phyloP scores from a whole-genome alignment of 2,888 invertebrate species.

The Ophioninae sp. region DNA sequence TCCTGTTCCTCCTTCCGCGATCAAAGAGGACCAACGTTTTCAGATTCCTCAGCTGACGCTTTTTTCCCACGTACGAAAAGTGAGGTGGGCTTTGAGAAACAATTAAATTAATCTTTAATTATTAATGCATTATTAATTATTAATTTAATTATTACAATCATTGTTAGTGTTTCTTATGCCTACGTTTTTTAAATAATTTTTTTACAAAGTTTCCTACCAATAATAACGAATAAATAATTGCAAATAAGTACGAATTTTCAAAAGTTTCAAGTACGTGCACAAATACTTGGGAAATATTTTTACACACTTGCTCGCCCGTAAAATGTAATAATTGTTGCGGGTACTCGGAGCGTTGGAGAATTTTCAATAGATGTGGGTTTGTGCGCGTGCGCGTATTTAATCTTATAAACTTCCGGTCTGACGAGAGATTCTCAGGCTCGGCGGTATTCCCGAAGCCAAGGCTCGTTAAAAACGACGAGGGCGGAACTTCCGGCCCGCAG shows the following conservation, averaged over 20 bases:
- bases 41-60: slow-evolving; percentile 50
- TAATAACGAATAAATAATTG: too few species aligned
- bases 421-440: slow-evolving; percentile 48
- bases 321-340: slow-evolving; percentile 3
- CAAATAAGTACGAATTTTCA: too few species aligned
- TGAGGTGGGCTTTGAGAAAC: neutral
- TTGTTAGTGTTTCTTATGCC: too few species aligned
- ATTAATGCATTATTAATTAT: too few species aligned
- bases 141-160: too few species aligned
- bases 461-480: slow-evolving; percentile 54
- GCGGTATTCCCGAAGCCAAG: slow-evolving; percentile 13
- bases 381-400: slow-evolving; percentile 10
- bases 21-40: neutral
- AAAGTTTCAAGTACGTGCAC: neutral
- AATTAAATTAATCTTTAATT: neutral
- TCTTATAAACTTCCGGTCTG: slow-evolving; percentile 50
- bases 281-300: neutral
- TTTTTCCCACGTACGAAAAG: neutral
- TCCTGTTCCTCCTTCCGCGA: slow-evolving; percentile 2
- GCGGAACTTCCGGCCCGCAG: slow-evolving; percentile 56
- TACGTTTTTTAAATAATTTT: too few species aligned
- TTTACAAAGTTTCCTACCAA: too few species aligned
- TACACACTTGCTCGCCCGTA: neutral
- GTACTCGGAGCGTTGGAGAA: neutral
- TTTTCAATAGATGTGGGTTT: neutral